These are phyloP conservation scores for Chascanopsetta lugubris DNA, from an alignment of 2,113 vertebrate species.

Conservation along the genomic window DNA sequence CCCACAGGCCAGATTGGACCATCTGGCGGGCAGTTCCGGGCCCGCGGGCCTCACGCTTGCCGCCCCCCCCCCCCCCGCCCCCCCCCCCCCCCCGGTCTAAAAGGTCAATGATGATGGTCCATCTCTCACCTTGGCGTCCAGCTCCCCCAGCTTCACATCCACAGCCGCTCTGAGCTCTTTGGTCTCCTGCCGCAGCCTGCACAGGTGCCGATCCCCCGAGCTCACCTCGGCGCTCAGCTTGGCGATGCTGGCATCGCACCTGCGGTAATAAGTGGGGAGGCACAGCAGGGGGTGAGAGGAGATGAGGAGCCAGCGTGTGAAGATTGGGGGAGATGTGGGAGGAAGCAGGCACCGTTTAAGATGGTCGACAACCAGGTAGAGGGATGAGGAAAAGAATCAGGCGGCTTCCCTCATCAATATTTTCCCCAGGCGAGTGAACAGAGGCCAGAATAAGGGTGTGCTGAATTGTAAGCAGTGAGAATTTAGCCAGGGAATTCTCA, in stretches of 20 bases:
- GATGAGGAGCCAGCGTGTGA: conserved; percentile 21
- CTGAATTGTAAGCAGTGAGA: conserved; percentile 9
- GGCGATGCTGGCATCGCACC: conserved; percentile 86
- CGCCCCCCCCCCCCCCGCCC: too few relatives aligned
- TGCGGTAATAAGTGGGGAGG: conserved; percentile 56
- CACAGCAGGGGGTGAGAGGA: conserved; percentile 5
- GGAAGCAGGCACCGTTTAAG: background rate
- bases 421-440: background rate
- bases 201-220: conserved; percentile 66
- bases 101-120: background rate
- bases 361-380: background rate
- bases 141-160: conserved; percentile 71
- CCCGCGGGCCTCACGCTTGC: too few relatives aligned
- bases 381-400: background rate
- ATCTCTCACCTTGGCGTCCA: conserved; percentile 83
- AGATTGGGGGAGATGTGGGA: background rate
- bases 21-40: too few relatives aligned
- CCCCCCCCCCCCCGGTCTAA: too few relatives aligned
- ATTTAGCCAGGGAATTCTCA: background rate
- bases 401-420: conserved; percentile 1
- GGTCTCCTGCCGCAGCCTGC: conserved; percentile 77
- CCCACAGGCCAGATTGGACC: too few relatives aligned
- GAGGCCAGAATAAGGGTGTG: background rate
- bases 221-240: conserved; percentile 82
- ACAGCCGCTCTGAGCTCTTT: conserved; percentile 69